Conservation (phyloP, 2,113 vertebrate species). For the Alethe castanea region DNA sequence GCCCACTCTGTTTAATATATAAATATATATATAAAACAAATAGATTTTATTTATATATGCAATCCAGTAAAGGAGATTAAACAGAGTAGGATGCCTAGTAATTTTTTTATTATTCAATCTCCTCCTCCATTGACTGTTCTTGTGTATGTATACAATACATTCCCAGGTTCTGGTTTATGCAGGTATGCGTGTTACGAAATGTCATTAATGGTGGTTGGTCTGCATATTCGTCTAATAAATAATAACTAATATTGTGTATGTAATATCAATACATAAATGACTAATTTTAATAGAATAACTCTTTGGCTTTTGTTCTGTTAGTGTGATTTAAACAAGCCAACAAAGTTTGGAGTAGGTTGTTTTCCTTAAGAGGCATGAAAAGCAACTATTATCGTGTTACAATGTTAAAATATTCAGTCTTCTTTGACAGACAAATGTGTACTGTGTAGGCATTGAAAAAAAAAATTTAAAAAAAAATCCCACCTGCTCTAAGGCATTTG, state of each 20-base stretch:
- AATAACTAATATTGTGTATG: conserved; percentile 64
- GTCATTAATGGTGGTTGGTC: conserved; percentile 47
- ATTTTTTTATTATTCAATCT: neutral
- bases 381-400: conserved; percentile 71
- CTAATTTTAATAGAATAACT: conserved; percentile 65
- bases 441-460: conserved; percentile 75
- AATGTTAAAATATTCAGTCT: conserved; percentile 75
- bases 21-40: conserved; percentile 18
- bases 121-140: neutral
- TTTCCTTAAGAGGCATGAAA: conserved; percentile 80
- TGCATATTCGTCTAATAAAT: conserved; percentile 35
- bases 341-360: conserved; percentile 67
- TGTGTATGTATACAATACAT: neutral
- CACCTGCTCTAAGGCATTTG: conserved; percentile 69
- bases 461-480: neutral
- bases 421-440: conserved; percentile 74
- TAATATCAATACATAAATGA: conserved; percentile 61
- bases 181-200: conserved; percentile 30
- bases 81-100: conserved; percentile 25
- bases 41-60: conserved; percentile 55
- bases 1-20: conserved; percentile 48
- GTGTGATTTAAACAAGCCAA: conserved; percentile 70
- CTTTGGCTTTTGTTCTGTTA: conserved; percentile 69
- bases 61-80: conserved; percentile 37
- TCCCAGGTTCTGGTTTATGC: conserved; percentile 42